Conservation (phyloP, 2,113 vertebrate species). For the Gymnocephalus cernua region DNA sequence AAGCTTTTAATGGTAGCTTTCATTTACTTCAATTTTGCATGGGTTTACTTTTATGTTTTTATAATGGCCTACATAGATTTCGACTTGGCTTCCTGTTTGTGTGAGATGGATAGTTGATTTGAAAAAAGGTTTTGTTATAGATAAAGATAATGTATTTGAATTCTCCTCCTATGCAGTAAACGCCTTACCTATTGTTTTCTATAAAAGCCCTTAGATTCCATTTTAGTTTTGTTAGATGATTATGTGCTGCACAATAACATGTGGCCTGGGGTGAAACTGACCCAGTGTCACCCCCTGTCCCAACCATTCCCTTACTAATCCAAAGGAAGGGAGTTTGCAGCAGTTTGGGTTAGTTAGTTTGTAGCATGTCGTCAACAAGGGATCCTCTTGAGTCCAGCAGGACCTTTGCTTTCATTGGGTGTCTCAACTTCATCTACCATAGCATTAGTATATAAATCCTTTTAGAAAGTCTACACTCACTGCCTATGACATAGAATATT, state of each 20-base stretch:
- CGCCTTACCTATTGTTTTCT: conserved; percentile 10
- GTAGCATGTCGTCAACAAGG: conserved; percentile 64
- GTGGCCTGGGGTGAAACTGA: conserved; percentile 11
- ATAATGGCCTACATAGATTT: conserved; percentile 44
- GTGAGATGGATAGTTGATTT: conserved; percentile 61
- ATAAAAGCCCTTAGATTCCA: conserved; percentile 40
- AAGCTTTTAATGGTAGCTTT: conserved; percentile 63
- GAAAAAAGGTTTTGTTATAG: conserved; percentile 52
- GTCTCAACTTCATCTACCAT: conserved; percentile 48
- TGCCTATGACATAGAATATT: conserved; percentile 76
- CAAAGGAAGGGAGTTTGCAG: conserved; percentile 50
- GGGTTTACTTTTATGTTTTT: conserved; percentile 61
- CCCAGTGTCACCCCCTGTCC: conserved; percentile 8
- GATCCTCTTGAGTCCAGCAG: conserved; percentile 48
- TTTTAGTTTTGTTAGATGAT: conserved; percentile 42
- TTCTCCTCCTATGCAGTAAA: no score
- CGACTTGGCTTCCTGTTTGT: conserved; percentile 57
- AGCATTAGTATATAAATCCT: conserved; percentile 70
- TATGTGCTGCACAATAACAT: conserved; percentile 47
- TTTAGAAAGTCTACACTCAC: conserved; percentile 56
- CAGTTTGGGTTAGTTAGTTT: conserved; percentile 70
- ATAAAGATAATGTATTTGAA: conserved; percentile 46
- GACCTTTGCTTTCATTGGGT: conserved; percentile 71
- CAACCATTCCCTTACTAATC: conserved; percentile 15
- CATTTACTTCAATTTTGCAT: conserved; percentile 65